Conservation (phyloP, 2,113 vertebrate genomes). For the Chaetodon trifascialis region DNA sequence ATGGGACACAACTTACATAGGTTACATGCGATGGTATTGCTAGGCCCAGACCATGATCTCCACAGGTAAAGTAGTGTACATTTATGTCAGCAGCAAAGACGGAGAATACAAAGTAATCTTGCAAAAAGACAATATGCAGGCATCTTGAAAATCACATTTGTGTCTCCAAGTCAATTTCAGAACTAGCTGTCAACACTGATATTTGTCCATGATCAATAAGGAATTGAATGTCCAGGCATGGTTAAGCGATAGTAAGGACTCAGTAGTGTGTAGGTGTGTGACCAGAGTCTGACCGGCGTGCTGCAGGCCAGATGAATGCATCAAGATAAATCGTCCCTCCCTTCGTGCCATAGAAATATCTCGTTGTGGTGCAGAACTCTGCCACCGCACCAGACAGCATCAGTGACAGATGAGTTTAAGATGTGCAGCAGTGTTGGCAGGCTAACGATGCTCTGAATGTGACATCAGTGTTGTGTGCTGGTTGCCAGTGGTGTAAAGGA, state of each 20-base stretch:
- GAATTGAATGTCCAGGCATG: constrained; percentile 5
- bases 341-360: constrained; percentile 13
- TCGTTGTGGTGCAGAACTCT: constrained; percentile 35
- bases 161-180: constrained; percentile 21
- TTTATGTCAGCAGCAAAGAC: not conserved
- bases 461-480: constrained; percentile 40
- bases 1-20: not conserved
- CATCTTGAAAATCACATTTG: constrained; percentile 39
- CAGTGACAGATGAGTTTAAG: constrained; percentile 54
- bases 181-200: constrained; percentile 10
- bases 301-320: constrained; percentile 17
- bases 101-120: not conserved
- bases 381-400: constrained; percentile 31
- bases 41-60: not conserved
- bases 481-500: constrained; percentile 31
- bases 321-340: constrained; percentile 7
- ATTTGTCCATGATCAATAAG: constrained; percentile 24
- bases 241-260: constrained; percentile 22
- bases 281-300: constrained; percentile 12
- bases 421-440: constrained; percentile 51
- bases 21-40: not conserved
- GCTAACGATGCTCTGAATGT: constrained; percentile 52
- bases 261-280: constrained; percentile 26
- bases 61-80: not conserved
- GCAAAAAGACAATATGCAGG: constrained; percentile 10